Base-by-base conservation (phyloP, 2,888 invertebrate genomes). In the Hanleya hanleyi region DNA sequence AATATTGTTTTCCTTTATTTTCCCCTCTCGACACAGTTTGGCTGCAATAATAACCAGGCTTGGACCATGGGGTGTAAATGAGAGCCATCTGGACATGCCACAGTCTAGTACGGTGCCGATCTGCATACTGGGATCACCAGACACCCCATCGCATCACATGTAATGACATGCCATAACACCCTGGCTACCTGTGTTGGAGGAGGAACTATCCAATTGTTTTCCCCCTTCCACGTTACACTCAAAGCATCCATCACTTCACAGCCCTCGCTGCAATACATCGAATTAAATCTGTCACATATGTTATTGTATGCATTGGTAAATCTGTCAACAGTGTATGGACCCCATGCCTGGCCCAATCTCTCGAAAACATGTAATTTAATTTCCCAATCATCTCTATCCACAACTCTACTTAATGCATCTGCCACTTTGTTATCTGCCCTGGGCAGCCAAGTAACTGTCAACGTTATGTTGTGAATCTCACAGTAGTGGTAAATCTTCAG, bases 401-500 rank as follows among this genome's bases (percentile, higher is more conserved):
- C n/a, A 41, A 12, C 47, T n/a, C n/a, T 41, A 41, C 12, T 41
- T 15, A 41, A n/a, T 12, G 47, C n/a, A n/a, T 41, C 47, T 15
- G 47, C 47, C 12, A 15, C 12, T 12, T 41, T n/a, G n/a, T 41
- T 41, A 12, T 15, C 12, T 15, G 12, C 12, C 47, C 47, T 41
- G 47, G 47, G 47, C n/a, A 41, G 12, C 47, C 47, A 41, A 15
- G 12, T n/a, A 15, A n/a, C 12, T 15, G 12, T n/a, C 12, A 41
- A 41, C 12, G 12, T 12, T 41, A 66, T 69, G 4, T 66, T 22
- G n/a, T 65, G 37, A 36, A 18, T 26, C 22, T 35, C n/a, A 47
- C 69, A 69, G 50, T 51, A 37, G 12, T 50, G 61, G n/a, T 70
- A 37, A 49, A 74, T 50, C 15, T 35, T 32, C 7, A 67, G 18